Evolutionary conservation across 2,888 invertebrate genomes (phyloP).

Genomic region (Cryptophagus acutangulus): DNA sequence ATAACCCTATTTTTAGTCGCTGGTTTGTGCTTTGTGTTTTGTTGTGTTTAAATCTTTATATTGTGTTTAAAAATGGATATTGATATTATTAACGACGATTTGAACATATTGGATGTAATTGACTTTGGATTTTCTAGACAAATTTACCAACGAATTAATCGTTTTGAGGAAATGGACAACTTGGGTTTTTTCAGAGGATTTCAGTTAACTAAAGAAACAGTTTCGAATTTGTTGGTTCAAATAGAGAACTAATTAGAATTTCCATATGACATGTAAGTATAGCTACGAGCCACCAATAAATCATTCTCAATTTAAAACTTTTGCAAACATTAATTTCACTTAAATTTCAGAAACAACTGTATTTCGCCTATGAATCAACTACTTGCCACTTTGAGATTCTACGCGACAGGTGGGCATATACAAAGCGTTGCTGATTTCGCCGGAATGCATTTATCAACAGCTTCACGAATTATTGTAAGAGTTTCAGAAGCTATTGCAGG

Average conservation of each 20-base stretch:
- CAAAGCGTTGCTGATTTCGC: too few relatives aligned
- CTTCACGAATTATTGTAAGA: too few relatives aligned
- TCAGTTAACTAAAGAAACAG: background rate
- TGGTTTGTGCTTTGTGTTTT: background rate
- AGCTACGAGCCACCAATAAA: too few relatives aligned
- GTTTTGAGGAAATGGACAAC: slow-evolving; percentile 7
- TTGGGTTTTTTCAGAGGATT: slow-evolving; percentile 7
- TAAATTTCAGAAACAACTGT: too few relatives aligned
- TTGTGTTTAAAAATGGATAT: too few relatives aligned
- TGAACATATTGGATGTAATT: slow-evolving; percentile 10
- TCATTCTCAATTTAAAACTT: background rate
- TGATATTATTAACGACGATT: slow-evolving; percentile 11
- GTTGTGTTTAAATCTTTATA: background rate
- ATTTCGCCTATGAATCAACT: too few relatives aligned
- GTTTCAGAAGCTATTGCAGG: too few relatives aligned
- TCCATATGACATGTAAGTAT: background rate
- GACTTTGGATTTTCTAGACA: slow-evolving; percentile 9
- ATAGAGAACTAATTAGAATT: background rate
- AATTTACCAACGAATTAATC: background rate
- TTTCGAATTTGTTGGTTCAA: background rate
- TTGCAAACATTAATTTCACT: background rate
- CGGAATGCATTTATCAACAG: too few relatives aligned
- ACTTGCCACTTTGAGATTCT: too few relatives aligned
- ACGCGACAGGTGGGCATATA: too few relatives aligned
- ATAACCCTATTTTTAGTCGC: too few relatives aligned